Conservation (phyloP, 1,140 invertebrate species). For the Batillaria attramentaria region DNA sequence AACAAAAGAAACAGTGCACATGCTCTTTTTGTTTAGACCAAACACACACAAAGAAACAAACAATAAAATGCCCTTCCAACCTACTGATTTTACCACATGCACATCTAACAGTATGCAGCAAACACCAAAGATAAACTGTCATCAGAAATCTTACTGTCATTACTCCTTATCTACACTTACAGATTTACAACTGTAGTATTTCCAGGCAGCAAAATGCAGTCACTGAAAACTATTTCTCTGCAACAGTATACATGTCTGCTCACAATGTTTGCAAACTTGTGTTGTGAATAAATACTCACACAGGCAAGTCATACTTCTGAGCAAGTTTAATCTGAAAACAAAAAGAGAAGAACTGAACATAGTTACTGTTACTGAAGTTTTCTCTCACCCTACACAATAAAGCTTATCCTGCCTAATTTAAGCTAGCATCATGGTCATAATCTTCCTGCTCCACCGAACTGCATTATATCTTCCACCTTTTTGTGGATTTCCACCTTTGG, state of each 20-base stretch:
- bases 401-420: background rate
- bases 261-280: too few relatives aligned
- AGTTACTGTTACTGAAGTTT: background rate
- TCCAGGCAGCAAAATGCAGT: background rate
- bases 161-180: background rate
- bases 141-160: too few relatives aligned
- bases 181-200: background rate
- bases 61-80: too few relatives aligned
- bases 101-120: too few relatives aligned
- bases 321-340: constrained; percentile 52
- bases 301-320: constrained; percentile 55
- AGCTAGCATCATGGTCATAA: background rate
- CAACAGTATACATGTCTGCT: background rate
- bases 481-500: too few relatives aligned
- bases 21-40: too few relatives aligned
- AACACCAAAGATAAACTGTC: too few relatives aligned
- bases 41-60: too few relatives aligned
- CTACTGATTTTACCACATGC: too few relatives aligned
- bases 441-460: background rate
- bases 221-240: background rate
- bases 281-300: too few relatives aligned
- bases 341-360: constrained; percentile 14
- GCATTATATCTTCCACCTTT: background rate
- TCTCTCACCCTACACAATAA: background rate
- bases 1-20: too few relatives aligned